Percentiles rank a stretch among this genome's conserved stretches.
Conservation (phyloP, 2,888 invertebrate genomes). For the Eremobia ochroleuca region DNA sequence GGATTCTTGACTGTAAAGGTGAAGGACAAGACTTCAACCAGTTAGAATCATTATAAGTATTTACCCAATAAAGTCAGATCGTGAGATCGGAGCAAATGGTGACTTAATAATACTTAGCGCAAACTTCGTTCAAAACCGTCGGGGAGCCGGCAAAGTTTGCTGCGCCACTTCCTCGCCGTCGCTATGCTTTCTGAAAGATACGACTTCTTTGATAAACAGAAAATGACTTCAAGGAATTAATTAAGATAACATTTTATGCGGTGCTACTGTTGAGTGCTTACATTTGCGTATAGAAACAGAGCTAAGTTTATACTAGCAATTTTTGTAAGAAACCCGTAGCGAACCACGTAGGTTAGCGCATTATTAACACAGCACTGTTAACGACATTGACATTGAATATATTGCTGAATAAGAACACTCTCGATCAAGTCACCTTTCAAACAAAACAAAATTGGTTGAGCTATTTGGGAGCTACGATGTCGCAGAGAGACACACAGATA, state of each 20-base stretch:
- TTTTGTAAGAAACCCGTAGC: not conserved
- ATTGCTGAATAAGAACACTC: not conserved
- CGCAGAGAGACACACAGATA: too few species aligned
- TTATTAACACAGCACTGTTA: not conserved
- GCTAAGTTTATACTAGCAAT: not conserved
- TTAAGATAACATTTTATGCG: constrained; percentile 37
- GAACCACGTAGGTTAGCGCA: not conserved
- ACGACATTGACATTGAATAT: not conserved
- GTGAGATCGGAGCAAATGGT: constrained; percentile 28
- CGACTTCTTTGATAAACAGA: constrained; percentile 41
- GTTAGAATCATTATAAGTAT: constrained; percentile 15
- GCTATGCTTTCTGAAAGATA: constrained; percentile 28
- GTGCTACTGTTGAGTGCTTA: not conserved
- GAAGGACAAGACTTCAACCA: not conserved
- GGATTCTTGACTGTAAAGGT: not conserved
- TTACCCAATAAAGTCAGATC: constrained; percentile 30
- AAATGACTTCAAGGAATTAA: constrained; percentile 43
- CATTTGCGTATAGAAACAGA: not conserved
- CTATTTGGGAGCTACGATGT: not conserved
- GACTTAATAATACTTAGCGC: constrained; percentile 49
- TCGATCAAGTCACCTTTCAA: not conserved
- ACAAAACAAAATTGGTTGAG: not conserved
- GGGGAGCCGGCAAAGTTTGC: constrained; percentile 36
- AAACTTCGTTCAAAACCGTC: constrained; percentile 36
- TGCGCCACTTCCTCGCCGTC: constrained; percentile 34